phyloP scores from a whole-genome alignment of 2,888 invertebrate genomes.

The Polylopha cassiicola region DNA sequence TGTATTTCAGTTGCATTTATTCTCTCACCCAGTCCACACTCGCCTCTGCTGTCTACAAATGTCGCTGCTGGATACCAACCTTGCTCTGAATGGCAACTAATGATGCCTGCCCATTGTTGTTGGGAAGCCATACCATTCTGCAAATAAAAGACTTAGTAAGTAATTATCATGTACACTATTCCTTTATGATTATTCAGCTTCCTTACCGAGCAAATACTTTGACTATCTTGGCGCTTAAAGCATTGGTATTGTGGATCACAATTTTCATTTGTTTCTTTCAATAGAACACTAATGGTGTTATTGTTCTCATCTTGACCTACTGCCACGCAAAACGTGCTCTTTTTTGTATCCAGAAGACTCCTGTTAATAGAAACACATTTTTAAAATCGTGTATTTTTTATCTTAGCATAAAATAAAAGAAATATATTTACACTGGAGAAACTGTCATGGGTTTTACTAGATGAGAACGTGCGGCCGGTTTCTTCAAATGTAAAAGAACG shows the following conservation, averaged over 20 bases:
- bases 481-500: slow-evolving; percentile 79
- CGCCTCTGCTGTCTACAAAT: slow-evolving; percentile 77
- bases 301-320: slow-evolving; percentile 74
- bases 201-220: slow-evolving; percentile 60
- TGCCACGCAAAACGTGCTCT: slow-evolving; percentile 78
- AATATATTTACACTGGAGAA: slow-evolving; percentile 61
- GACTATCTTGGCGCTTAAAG: slow-evolving; percentile 56
- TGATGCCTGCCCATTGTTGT: slow-evolving; percentile 80
- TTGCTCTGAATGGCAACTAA: slow-evolving; percentile 80
- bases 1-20: slow-evolving; percentile 74
- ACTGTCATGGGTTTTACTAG: slow-evolving; percentile 81
- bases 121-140: slow-evolving; percentile 34
- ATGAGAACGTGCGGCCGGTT: slow-evolving; percentile 76
- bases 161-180: not conserved
- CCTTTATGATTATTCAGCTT: slow-evolving; percentile 9
- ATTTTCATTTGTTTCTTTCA: slow-evolving; percentile 64
- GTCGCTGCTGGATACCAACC: slow-evolving; percentile 86
- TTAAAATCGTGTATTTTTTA: slow-evolving; percentile 1
- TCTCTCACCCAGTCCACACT: slow-evolving; percentile 68
- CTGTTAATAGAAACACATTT: slow-evolving; percentile 29
- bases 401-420: not conserved
- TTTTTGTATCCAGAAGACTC: slow-evolving; percentile 37
- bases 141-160: slow-evolving; percentile 15
- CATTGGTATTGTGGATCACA: slow-evolving; percentile 76
- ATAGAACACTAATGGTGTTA: slow-evolving; percentile 67